Conservation (phyloP, 2,888 invertebrate species). For the Clepsis dumicolana region DNA sequence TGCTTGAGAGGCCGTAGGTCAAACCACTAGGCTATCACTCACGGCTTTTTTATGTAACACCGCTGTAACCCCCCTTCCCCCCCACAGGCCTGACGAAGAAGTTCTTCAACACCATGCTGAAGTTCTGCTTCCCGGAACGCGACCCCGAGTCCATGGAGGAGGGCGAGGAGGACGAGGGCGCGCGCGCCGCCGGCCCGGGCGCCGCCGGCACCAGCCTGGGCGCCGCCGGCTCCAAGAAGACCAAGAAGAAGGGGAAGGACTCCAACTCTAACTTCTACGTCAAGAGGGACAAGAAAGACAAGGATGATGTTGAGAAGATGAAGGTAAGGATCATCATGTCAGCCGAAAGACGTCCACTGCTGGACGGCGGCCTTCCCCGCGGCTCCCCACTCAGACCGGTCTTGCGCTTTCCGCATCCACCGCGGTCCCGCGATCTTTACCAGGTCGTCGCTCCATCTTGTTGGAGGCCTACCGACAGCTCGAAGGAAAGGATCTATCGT, state of each 20-base stretch:
- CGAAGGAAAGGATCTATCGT: no score
- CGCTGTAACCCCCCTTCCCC: background rate
- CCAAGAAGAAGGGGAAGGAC: constrained; percentile 87
- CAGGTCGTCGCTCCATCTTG: no score
- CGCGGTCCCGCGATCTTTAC: no score
- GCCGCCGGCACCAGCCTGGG: constrained; percentile 72
- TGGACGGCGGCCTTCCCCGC: no score
- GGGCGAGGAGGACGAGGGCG: constrained; percentile 81
- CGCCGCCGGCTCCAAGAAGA: constrained; percentile 81
- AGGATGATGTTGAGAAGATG: constrained; percentile 98
- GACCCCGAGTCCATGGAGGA: constrained; percentile 94
- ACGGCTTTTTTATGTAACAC: no score
- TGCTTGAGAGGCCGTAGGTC: no score
- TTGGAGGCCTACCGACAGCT: no score
- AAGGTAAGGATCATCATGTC: no score
- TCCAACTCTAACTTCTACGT: constrained; percentile 96
- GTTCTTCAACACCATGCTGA: constrained; percentile 98
- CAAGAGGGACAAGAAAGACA: constrained; percentile 93
- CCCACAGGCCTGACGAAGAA: constrained; percentile 93
- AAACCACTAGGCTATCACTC: no score
- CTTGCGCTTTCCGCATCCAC: no score
- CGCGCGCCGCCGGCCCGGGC: constrained; percentile 59
- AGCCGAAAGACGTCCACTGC: no score
- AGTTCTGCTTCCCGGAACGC: constrained; percentile 98
- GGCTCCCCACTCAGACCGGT: no score